Base-by-base conservation (phyloP, 2,888 invertebrate species). In the Leptodirus hochenwartii region DNA sequence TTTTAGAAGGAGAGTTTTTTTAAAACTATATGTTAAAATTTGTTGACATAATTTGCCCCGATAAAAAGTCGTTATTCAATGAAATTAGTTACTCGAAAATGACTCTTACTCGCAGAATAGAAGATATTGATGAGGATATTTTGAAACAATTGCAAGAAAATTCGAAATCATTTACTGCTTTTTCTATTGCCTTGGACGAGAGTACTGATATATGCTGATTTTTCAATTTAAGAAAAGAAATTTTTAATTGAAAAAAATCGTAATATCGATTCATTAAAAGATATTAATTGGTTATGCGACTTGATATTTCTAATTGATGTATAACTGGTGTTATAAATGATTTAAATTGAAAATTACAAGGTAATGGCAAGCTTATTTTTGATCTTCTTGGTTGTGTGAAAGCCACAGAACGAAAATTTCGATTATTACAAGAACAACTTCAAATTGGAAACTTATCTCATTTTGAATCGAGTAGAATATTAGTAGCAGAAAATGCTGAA, bases 361-460 rank as follows among this genome's bases (percentile, higher is more conserved):
- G n/a, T n/a, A n/a, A n/a, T n/a, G n/a, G n/a, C n/a, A n/a, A n/a
- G n/a, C n/a, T n/a, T n/a, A n/a, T n/a, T n/a, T n/a, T n/a, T n/a
- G n/a, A n/a, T n/a, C n/a, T n/a, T n/a, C n/a, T n/a, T n/a, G n/a
- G n/a, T n/a, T n/a, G n/a, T n/a, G n/a, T n/a, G n/a, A n/a, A n/a
- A n/a, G n/a, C n/a, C 5, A n/a, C n/a, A 26, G 15, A 4, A 26
- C 5, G 27, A 13, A 26, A 26, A 26, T 11, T 26, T 26, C 27
- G 15, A 6, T 26, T 26, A 26, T 26, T 26, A 13, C 27, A 26
- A 26, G 12, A 26, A 11, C 27, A 26, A n/a, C 27, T 26, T 26
- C 27, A 26, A 26, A 26, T 26, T 13, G 27, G 27, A 5, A 24
- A 24, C 24, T 24, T 24, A 6, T 24, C 5, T 24, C 24, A 24